A percentile compares a stretch with the other conserved stretches of the same genome.
These are phyloP conservation scores for Ceyx erithaca DNA, from an alignment of 2,797 vertebrate species.

Conservation along the genomic window DNA sequence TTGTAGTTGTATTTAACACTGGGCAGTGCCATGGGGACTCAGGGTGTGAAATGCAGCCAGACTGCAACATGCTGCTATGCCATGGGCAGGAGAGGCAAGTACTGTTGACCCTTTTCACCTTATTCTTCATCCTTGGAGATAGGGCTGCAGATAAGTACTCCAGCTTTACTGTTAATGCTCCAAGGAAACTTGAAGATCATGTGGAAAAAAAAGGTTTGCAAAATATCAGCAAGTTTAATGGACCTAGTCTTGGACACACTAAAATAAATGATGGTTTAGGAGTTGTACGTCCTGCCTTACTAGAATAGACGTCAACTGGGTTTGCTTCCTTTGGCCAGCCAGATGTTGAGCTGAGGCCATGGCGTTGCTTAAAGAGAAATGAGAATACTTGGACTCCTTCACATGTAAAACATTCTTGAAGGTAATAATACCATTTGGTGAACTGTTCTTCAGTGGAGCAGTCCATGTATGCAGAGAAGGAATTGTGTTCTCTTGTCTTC, in stretches of 20 bases:
- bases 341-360: background rate
- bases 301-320: background rate
- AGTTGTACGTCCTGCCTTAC: background rate
- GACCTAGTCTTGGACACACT: accelerated
- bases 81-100: background rate
- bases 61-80: accelerated
- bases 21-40: background rate
- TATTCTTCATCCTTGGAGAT: background rate
- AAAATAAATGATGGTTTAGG: background rate
- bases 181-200: background rate
- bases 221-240: accelerated
- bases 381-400: background rate
- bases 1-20: background rate
- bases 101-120: background rate
- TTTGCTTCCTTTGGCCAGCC: background rate
- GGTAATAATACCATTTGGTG: background rate
- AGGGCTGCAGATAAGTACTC: background rate
- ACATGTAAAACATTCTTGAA: background rate
- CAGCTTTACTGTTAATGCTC: background rate
- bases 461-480: background rate
- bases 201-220: background rate
- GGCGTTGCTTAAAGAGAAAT: background rate
- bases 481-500: background rate
- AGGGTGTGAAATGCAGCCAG: background rate
- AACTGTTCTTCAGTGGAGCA: background rate